Percentiles rank a stretch among this genome's conserved stretches.
Conservation (phyloP, 1,140 invertebrate genomes). For the Drosophila lacertosa region DNA sequence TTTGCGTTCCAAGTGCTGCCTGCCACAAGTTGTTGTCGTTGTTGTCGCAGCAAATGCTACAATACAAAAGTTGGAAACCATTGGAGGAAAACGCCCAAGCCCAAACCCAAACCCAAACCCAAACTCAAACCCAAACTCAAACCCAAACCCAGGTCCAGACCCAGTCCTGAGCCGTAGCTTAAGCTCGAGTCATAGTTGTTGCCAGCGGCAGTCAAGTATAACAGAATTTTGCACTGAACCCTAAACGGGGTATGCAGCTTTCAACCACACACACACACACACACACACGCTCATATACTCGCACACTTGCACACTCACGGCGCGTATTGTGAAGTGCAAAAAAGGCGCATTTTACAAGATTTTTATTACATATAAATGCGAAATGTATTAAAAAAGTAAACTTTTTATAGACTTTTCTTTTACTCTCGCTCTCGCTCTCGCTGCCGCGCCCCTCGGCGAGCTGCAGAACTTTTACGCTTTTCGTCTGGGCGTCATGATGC, state of each 20-base stretch:
- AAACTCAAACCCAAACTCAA: background rate
- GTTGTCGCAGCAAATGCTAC: slow-evolving; percentile 42
- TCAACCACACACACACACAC: slow-evolving; percentile 26
- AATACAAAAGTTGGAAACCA: slow-evolving; percentile 42
- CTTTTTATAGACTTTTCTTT: slow-evolving; percentile 81
- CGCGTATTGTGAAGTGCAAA: slow-evolving; percentile 73
- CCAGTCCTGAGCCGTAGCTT: background rate
- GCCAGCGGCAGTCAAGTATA: slow-evolving; percentile 58
- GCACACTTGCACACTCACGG: background rate
- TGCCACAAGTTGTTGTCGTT: slow-evolving; percentile 62
- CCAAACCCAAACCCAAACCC: slow-evolving; percentile 3
- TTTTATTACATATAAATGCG: slow-evolving; percentile 81
- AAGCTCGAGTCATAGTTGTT: slow-evolving; percentile 44
- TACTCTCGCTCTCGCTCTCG: slow-evolving; percentile 13
- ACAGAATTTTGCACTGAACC: slow-evolving; percentile 76
- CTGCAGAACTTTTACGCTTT: slow-evolving; percentile 66
- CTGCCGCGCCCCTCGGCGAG: slow-evolving; percentile 13
- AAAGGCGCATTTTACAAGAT: slow-evolving; percentile 83
- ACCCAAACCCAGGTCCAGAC: background rate
- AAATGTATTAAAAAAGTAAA: slow-evolving; percentile 82
- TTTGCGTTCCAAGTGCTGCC: slow-evolving; percentile 62
- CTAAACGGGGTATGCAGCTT: slow-evolving; percentile 48
- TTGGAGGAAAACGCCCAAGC: background rate
- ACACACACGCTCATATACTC: slow-evolving; percentile 19
- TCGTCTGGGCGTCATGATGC: slow-evolving; percentile 76